Conservation (phyloP, 1,140 invertebrate genomes). For the Drosophila repletoides region DNA sequence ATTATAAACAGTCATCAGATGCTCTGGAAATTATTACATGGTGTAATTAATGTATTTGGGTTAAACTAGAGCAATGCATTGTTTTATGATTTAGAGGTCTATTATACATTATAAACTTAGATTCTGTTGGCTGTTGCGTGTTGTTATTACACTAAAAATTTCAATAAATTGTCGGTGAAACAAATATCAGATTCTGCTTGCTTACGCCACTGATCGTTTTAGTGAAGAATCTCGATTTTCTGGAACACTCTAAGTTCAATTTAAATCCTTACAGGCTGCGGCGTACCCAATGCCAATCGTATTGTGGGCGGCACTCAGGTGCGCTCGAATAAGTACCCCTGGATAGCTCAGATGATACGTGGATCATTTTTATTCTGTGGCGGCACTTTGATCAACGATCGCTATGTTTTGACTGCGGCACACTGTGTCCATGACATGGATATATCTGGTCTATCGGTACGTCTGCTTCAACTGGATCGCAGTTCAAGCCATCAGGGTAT, state of each 20-base stretch:
- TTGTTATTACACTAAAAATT: too few species aligned
- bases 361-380: conserved; percentile 68
- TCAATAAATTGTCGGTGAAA: too few species aligned
- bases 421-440: conserved; percentile 85
- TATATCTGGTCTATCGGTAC: conserved; percentile 85
- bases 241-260: conserved; percentile 7
- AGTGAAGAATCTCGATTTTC: too few species aligned
- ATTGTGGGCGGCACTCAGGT: conserved; percentile 76
- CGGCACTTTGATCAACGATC: conserved; percentile 82
- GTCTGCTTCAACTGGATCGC: conserved; percentile 89
- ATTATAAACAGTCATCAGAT: too few species aligned
- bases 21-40: too few species aligned
- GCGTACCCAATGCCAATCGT: conserved; percentile 76
- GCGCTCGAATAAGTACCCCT: conserved; percentile 77
- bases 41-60: too few species aligned
- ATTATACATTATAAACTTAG: too few species aligned
- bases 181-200: too few species aligned
- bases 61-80: too few species aligned
- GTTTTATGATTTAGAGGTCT: too few species aligned
- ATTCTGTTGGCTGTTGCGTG: too few species aligned
- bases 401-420: conserved; percentile 83
- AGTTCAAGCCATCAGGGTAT: conserved; percentile 81
- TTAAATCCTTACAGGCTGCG: conserved; percentile 59
- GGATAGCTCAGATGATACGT: conserved; percentile 73
- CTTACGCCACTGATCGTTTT: too few species aligned